Conservation (phyloP, 2,888 invertebrate genomes). For the Lepidocyrtoides sp. region DNA sequence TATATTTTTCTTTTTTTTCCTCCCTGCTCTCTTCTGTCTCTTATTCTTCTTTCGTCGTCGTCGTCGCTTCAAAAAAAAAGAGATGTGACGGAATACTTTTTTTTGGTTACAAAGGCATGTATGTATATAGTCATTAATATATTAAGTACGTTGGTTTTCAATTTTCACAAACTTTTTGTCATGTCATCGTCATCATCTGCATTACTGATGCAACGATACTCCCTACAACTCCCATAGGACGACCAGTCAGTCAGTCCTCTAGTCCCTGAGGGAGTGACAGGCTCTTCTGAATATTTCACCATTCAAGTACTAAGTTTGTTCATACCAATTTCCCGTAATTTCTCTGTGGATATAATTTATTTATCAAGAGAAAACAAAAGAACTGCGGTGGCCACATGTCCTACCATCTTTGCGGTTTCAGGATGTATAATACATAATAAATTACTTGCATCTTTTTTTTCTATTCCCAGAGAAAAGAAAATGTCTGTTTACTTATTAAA, state of each 20-base stretch:
- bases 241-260: slow-evolving; percentile 51
- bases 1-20: slow-evolving; percentile 57
- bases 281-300: slow-evolving; percentile 59
- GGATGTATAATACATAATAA: neutral
- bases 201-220: slow-evolving; percentile 5
- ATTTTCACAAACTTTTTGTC: slow-evolving; percentile 47
- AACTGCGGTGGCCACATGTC: slow-evolving; percentile 5
- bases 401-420: neutral
- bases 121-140: slow-evolving; percentile 32
- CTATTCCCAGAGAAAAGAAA: neutral
- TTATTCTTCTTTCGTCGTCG: slow-evolving; percentile 43
- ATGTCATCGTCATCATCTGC: slow-evolving; percentile 25
- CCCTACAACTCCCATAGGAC: slow-evolving; percentile 62
- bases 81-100: slow-evolving; percentile 20
- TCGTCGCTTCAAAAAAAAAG: slow-evolving; percentile 7
- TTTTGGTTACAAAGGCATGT: slow-evolving; percentile 3
- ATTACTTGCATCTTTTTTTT: neutral
- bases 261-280: slow-evolving; percentile 64
- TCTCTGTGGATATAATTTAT: neutral
- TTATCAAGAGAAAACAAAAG: slow-evolving; percentile 45
- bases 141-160: slow-evolving; percentile 56
- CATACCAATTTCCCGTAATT: neutral
- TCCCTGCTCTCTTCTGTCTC: slow-evolving; percentile 1
- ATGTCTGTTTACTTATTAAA: neutral
- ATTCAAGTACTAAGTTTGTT: neutral